These are phyloP conservation scores for Arion vulgaris DNA, from an alignment of 1,140 invertebrate genomes.

Conservation along the genomic window DNA sequence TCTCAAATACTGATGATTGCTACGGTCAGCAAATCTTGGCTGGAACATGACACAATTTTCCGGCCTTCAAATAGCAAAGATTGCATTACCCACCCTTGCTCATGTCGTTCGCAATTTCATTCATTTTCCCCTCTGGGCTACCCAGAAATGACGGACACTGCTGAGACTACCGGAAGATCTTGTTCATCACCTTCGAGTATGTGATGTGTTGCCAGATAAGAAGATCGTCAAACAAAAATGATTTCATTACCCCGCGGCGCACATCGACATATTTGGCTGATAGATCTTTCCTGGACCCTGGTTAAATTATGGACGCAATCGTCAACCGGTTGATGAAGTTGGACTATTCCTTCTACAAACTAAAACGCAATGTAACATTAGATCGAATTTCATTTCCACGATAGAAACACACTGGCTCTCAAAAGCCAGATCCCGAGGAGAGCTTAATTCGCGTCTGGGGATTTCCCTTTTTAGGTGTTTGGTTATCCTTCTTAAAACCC, in stretches of 20 bases:
- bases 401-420: background rate
- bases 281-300: background rate
- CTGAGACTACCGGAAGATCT: slow-evolving; percentile 7
- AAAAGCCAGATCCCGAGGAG: background rate
- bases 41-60: slow-evolving; percentile 13
- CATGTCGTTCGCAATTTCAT: background rate
- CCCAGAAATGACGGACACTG: slow-evolving; percentile 13
- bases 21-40: background rate
- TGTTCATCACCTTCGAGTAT: background rate
- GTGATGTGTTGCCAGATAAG: slow-evolving; percentile 16
- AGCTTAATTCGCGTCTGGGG: background rate
- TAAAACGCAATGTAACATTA: background rate
- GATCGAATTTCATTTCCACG: slow-evolving; percentile 11
- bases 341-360: background rate
- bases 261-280: slow-evolving; percentile 20
- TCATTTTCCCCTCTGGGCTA: background rate
- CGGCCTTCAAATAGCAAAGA: slow-evolving; percentile 16
- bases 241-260: slow-evolving; percentile 26
- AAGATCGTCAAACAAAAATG: slow-evolving; percentile 25
- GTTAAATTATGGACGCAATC: background rate
- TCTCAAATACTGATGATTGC: slow-evolving; percentile 29
- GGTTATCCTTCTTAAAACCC: background rate
- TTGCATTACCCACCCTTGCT: slow-evolving; percentile 25
- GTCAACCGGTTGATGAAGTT: background rate
- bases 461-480: background rate